Conservation (phyloP, 2,113 vertebrate species). For the Eptesicus fuscus region DNA sequence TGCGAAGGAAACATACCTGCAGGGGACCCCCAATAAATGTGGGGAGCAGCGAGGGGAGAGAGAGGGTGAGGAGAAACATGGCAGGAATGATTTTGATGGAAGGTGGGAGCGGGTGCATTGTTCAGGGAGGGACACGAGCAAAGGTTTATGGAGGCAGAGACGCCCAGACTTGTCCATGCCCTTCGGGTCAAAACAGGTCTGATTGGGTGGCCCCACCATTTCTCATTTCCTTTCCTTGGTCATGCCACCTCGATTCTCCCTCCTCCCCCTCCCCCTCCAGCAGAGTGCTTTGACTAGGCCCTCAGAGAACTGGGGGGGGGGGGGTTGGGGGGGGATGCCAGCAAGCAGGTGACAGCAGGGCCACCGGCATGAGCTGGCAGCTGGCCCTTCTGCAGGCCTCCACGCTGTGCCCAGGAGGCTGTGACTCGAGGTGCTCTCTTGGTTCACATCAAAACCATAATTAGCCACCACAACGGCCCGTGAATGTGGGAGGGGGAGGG, state of each 20-base stretch:
- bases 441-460: slow-evolving; percentile 9
- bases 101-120: neutral
- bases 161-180: too few species aligned
- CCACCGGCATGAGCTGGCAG: neutral
- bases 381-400: neutral
- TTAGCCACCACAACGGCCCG: neutral
- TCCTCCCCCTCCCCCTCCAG: neutral
- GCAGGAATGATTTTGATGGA: neutral
- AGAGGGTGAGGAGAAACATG: neutral
- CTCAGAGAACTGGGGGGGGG: neutral
- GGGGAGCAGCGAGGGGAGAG: neutral
- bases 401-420: neutral
- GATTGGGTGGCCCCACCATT: neutral
- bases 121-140: neutral
- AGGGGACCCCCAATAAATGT: neutral
- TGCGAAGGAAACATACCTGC: neutral
- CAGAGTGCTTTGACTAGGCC: neutral
- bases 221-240: neutral
- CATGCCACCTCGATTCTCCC: neutral
- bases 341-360: neutral
- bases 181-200: neutral
- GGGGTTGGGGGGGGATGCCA: neutral
- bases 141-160: neutral
- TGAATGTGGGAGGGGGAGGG: neutral
- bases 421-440: neutral